Evolutionary conservation across 2,888 invertebrate species (phyloP), one percentile per base, ranked within the genome.

Genomic region (Macropis europaea): DNA sequence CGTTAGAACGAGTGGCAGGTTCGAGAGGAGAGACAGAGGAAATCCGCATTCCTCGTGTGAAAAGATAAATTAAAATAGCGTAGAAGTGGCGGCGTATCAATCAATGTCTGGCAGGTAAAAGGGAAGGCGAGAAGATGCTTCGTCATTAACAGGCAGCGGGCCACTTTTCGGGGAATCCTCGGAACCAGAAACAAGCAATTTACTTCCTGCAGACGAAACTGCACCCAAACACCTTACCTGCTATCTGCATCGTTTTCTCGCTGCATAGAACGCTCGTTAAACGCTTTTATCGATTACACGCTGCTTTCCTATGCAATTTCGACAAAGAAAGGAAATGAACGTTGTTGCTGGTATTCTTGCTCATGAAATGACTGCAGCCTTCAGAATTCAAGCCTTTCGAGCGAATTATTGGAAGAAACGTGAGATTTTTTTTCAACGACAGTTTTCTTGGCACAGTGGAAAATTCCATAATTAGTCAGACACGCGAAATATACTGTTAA

Each of bases 31-130:
- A 11, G 13, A 28, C 22, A 60, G 38, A 30, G 62, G 60, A 76
- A 78, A 63, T 62, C 50, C 63, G 38, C 54, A 66, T 76, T 73
- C 64, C 72, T 71, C 77, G 78, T 73, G 84, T 77, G 84, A 84
- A 84, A 82, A 84, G 72, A 82, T 76, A 86, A 83, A 86, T 86
- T 84, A 83, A 85, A 84, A 84, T 79, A 82, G 73, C 76, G 73
- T 71, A 71, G 71, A 63, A 73, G 61, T 45, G 66, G 50, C 63
- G 60, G 71, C 52, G 53, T 79, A 84, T 85, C 76, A 77, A 85
- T 85, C 85, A 85, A 79, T 48, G 71, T 72, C 79, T 45, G 64
- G 42, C 61, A 70, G 74, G 73, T 76, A 73, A 76, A 73, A 74
- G 77, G 69, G 68, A n/a, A 73, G 71, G 78, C 74, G 82, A 67